Evolutionary conservation across 2,113 vertebrate species (phyloP).

Genomic region (Gobiocypris rarus): DNA sequence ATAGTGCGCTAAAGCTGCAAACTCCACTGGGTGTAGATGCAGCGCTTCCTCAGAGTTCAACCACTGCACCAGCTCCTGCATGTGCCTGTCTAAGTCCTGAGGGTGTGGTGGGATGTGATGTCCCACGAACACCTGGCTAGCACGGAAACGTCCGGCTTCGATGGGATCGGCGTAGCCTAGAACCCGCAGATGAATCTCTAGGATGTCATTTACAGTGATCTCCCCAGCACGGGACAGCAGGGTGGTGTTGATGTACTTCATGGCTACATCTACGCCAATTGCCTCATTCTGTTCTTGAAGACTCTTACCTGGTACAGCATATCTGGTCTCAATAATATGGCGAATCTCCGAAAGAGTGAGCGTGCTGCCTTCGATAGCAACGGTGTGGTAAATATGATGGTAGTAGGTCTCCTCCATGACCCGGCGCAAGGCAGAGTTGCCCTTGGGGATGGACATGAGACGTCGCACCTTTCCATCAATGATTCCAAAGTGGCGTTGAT

Average conservation of each 20-base stretch:
- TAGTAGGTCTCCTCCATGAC: slow-evolving; percentile 98
- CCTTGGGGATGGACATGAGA: slow-evolving; percentile 95
- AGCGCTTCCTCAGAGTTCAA: slow-evolving; percentile 91
- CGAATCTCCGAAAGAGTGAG: slow-evolving; percentile 92
- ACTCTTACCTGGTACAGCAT: slow-evolving; percentile 92
- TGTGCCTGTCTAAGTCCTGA: slow-evolving; percentile 86
- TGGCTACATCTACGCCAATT: slow-evolving; percentile 90
- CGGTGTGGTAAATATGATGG: slow-evolving; percentile 98
- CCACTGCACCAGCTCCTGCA: slow-evolving; percentile 94
- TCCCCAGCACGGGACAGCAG: slow-evolving; percentile 83
- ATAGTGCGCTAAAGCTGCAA: slow-evolving; percentile 91
- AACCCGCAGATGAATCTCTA: slow-evolving; percentile 92
- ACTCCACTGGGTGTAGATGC: slow-evolving; percentile 92
- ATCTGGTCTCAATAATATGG: slow-evolving; percentile 95
- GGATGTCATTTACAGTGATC: slow-evolving; percentile 79
- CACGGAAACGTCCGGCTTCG: slow-evolving; percentile 88
- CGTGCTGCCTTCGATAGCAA: slow-evolving; percentile 97
- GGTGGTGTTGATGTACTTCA: slow-evolving; percentile 93
- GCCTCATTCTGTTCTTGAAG: slow-evolving; percentile 96
- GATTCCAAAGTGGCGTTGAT: slow-evolving; percentile 91
- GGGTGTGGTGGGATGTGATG: slow-evolving; percentile 94
- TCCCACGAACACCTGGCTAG: slow-evolving; percentile 92
- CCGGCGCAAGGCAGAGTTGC: slow-evolving; percentile 87
- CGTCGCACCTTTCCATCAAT: slow-evolving; percentile 94
- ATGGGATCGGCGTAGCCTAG: slow-evolving; percentile 93